Evolutionary conservation across 2,888 invertebrate species (phyloP), one percentile per base, ranked within the genome.

Genomic region (Brassicogethes aeneus): DNA sequence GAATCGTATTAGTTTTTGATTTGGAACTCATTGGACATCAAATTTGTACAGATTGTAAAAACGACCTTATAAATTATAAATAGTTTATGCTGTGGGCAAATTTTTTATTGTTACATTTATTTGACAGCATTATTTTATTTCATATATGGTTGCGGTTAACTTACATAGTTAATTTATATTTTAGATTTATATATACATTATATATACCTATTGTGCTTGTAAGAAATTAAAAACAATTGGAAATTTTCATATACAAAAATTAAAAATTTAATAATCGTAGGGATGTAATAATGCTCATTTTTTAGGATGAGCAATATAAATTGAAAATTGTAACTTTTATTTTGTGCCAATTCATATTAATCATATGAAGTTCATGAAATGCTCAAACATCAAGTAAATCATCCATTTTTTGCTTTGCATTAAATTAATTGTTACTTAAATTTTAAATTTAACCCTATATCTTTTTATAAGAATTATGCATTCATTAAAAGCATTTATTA

Each of bases 401-500:
- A 23, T 23, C 5, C 5, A 5, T 23, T 23, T 5, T 23, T 23
- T 23, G 23, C 23, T 23, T 23, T 23, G n/a, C n/a, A 23, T 23
- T 23, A 23, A 23, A 23, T 23, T 23, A 10, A 23, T 7, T 23
- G 23, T 23, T 23, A 23, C 23, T 23, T 23, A 23, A 23, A 7
- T 23, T 10, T 23, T 23, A 23, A 5, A 23, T 23, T 23, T 23
- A 23, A 10, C 10, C 5, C 10, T 23, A 10, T 7, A 23, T 23
- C 23, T 7, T 23, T 23, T 7, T 23, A 23, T 23, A 5, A 23
- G 50, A 50, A 49, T 42, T 54, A 52, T 74, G 74, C 74, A 74
- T 74, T 62, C 54, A 73, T 71, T 73, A 36, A 74, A 73, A 75
- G 77, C 77, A 77, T 77, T 77, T 77, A 76, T 75, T 76, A 74